Evolutionary conservation across 1,140 invertebrate species (phyloP).

Genomic region (Panonychus citri): DNA sequence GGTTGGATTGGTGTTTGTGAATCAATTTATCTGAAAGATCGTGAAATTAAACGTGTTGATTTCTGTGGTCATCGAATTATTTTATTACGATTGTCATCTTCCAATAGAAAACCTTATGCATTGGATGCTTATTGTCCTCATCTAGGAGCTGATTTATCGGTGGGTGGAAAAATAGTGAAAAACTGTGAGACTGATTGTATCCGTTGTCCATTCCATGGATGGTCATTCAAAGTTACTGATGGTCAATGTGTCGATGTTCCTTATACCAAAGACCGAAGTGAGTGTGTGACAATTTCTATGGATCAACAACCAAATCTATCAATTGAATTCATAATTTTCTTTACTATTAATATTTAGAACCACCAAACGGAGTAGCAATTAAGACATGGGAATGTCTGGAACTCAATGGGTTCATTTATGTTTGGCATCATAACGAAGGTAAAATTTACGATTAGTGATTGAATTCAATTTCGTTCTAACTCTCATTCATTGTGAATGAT

Average conservation of each 20-base stretch:
- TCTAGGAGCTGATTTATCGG: conserved; percentile 31
- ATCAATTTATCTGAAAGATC: conserved; percentile 33
- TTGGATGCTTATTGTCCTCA: conserved; percentile 72
- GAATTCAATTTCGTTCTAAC: too few relatives aligned
- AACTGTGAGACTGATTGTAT: conserved; percentile 29
- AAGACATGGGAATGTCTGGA: conserved; percentile 39
- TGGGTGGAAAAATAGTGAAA: not conserved
- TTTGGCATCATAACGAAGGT: conserved; percentile 58
- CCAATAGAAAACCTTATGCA: conserved; percentile 34
- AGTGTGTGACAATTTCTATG: not conserved
- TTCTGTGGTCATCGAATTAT: conserved; percentile 44
- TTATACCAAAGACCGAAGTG: conserved; percentile 21
- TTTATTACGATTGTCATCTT: conserved; percentile 36
- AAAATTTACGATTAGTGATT: too few relatives aligned
- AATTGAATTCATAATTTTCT: too few relatives aligned
- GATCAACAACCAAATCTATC: too few relatives aligned
- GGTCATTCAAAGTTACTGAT: conserved; percentile 45
- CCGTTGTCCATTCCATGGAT: conserved; percentile 68
- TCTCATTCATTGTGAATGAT: too few relatives aligned
- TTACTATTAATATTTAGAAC: not conserved
- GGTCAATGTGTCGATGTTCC: conserved; percentile 47
- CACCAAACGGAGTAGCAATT: conserved; percentile 22
- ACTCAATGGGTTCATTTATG: conserved; percentile 43
- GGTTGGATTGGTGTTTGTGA: conserved; percentile 63
- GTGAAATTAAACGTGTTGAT: conserved; percentile 35